These are phyloP conservation scores for Pogona vitticeps DNA, from an alignment of 2,113 vertebrate species.

Conservation along the genomic window DNA sequence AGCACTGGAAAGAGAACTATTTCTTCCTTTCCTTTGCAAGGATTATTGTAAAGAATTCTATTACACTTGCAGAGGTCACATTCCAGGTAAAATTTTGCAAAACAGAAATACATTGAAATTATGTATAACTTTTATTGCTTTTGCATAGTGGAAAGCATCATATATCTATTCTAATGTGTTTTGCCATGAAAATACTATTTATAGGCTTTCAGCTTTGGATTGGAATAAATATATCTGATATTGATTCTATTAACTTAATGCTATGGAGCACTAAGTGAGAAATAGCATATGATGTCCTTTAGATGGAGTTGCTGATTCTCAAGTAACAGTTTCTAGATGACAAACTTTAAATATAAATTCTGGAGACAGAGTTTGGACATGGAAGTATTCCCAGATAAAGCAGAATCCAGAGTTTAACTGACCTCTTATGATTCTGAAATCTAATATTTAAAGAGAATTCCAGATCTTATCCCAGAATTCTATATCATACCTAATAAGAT, in stretches of 20 bases:
- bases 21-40: slow-evolving; percentile 91
- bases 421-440: too few species aligned
- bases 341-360: too few species aligned
- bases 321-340: too few species aligned
- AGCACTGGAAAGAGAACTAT: slow-evolving; percentile 85
- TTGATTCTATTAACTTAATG: background rate
- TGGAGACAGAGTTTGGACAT: too few species aligned
- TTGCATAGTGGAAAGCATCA: background rate
- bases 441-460: too few species aligned
- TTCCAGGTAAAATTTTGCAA: slow-evolving; percentile 87
- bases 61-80: slow-evolving; percentile 94
- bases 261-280: too few species aligned
- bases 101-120: slow-evolving; percentile 46
- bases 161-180: background rate
- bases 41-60: slow-evolving; percentile 99
- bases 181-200: background rate
- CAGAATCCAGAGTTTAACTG: too few species aligned
- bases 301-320: too few species aligned
- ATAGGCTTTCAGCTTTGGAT: background rate
- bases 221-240: background rate
- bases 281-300: too few species aligned
- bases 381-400: too few species aligned
- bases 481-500: too few species aligned
- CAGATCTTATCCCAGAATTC: too few species aligned
- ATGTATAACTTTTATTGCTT: slow-evolving; percentile 62